A percentile compares a stretch with the other conserved stretches of the same genome.
Conservation (phyloP, 2,113 vertebrate species). For the Notechis scutatus region DNA sequence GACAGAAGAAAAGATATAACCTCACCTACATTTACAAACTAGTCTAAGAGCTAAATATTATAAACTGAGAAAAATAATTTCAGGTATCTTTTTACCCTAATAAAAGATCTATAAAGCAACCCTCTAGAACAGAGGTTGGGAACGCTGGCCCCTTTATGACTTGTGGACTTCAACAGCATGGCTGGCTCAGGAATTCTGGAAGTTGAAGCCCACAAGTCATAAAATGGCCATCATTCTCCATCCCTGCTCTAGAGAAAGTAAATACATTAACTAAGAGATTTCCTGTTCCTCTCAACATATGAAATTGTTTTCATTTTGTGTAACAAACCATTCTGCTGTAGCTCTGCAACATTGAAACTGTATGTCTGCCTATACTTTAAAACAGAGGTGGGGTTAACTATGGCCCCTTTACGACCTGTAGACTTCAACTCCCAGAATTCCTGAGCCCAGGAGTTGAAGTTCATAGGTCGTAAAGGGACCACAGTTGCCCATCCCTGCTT, state of each 20-base stretch:
- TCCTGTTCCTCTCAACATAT: conserved; percentile 30
- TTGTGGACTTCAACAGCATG: background rate
- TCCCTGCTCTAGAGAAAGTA: background rate
- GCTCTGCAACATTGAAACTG: conserved; percentile 55
- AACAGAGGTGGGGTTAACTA: background rate
- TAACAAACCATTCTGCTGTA: conserved; percentile 56
- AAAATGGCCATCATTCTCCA: background rate
- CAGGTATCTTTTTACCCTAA: conserved; percentile 46
- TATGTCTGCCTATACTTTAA: conserved; percentile 44
- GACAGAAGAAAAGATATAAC: conserved; percentile 32
- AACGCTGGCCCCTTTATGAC: background rate
- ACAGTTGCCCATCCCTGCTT: background rate
- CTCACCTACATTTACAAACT: conserved; percentile 44
- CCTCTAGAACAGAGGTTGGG: background rate
- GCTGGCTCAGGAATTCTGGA: background rate
- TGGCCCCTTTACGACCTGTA: background rate
- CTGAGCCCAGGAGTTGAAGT: background rate
- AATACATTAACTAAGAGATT: conserved; percentile 27
- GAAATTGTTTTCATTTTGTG: conserved; percentile 43
- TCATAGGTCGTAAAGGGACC: background rate
- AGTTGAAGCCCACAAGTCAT: background rate
- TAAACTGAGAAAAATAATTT: conserved; percentile 43
- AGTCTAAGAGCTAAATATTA: conserved; percentile 48
- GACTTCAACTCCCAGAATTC: background rate
- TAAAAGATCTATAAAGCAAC: conserved; percentile 36